Percentiles rank a stretch among this genome's conserved stretches.
Evolutionary conservation across 2,113 vertebrate species (phyloP).

Genomic region (Gallinago undulata): DNA sequence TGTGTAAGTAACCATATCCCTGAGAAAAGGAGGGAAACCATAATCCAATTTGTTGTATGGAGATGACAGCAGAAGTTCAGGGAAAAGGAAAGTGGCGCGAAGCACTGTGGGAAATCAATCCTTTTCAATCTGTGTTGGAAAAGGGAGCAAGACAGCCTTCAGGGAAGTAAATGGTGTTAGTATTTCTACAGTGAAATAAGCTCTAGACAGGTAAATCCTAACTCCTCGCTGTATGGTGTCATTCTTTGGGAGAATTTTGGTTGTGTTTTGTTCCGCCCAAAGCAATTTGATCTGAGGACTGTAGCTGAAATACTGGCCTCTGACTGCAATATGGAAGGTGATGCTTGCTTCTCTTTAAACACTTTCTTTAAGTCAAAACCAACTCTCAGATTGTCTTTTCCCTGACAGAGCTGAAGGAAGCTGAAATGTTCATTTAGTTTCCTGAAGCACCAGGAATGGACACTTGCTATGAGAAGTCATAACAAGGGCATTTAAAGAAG

Average conservation of each 20-base stretch:
- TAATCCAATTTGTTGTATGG: background rate
- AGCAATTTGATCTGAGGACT: background rate
- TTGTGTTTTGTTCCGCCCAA: background rate
- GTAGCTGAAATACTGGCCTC: background rate
- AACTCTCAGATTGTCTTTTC: background rate
- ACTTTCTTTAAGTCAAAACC: background rate
- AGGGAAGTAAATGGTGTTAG: background rate
- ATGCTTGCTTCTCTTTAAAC: background rate
- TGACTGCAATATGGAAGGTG: background rate
- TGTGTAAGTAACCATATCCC: background rate
- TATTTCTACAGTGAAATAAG: background rate
- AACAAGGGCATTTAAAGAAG: background rate
- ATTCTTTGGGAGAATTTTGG: background rate
- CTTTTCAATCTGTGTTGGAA: background rate
- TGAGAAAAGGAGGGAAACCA: background rate
- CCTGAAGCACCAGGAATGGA: background rate
- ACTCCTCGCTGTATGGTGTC: background rate
- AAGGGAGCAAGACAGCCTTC: background rate
- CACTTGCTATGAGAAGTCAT: background rate
- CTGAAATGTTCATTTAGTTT: background rate
- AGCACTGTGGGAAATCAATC: fast-evolving
- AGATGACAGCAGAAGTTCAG: background rate
- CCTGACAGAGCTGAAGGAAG: background rate
- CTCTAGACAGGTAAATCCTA: background rate
- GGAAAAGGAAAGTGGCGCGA: background rate